Percentiles rank a stretch among this genome's conserved stretches.
phyloP scores from a whole-genome alignment of 2,888 invertebrate species.

The Cremastobaeus sp. region DNA sequence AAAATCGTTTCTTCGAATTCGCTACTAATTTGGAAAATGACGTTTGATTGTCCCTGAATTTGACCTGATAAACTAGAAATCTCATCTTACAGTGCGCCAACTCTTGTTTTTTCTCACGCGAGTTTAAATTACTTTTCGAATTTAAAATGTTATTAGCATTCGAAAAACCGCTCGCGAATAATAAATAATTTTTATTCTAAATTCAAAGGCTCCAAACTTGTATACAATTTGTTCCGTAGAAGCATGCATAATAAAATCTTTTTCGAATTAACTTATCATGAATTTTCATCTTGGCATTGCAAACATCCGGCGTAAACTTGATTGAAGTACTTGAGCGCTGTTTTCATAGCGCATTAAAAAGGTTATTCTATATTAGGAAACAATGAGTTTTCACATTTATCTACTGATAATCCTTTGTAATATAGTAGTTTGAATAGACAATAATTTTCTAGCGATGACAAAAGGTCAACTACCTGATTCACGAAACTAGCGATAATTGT shows the following conservation, averaged over 20 bases:
- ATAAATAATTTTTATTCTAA: too few relatives aligned
- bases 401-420: constrained; percentile 2
- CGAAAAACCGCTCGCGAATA: too few relatives aligned
- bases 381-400: constrained; percentile 19
- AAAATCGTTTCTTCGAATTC: constrained; percentile 7
- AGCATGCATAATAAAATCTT: too few relatives aligned
- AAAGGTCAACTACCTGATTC: constrained; percentile 26
- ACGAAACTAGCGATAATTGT: constrained; percentile 1
- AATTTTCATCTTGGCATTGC: neutral
- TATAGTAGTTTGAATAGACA: constrained; percentile 30
- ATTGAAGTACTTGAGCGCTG: constrained; percentile 10
- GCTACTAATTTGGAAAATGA: constrained; percentile 23
- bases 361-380: constrained; percentile 21
- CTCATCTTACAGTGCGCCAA: too few relatives aligned
- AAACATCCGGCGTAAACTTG: neutral
- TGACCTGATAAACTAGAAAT: too few relatives aligned
- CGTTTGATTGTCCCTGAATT: too few relatives aligned
- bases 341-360: constrained; percentile 15
- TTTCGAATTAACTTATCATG: too few relatives aligned
- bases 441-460: constrained; percentile 13
- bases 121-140: too few relatives aligned
- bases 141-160: too few relatives aligned
- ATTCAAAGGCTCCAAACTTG: too few relatives aligned
- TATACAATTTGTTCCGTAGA: too few relatives aligned
- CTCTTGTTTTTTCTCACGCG: too few relatives aligned